These are phyloP conservation scores for Drosophila bifasciata DNA, from an alignment of 1,140 invertebrate genomes.

Conservation along the genomic window DNA sequence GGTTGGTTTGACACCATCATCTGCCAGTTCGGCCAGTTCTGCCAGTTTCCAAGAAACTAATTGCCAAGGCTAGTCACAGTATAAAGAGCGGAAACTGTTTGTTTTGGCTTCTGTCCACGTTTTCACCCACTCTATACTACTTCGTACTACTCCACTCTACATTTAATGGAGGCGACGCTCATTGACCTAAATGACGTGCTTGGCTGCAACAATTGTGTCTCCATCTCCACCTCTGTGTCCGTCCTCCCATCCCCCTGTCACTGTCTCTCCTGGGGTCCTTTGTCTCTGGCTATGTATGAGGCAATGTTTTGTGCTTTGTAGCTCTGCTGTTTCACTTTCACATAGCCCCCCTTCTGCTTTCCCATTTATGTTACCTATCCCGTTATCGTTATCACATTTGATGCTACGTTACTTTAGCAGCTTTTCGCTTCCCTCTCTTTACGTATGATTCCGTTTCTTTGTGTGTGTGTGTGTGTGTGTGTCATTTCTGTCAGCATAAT, in stretches of 20 bases:
- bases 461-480: constrained; percentile 35
- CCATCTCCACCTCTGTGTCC: background rate
- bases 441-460: background rate
- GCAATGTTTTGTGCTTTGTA: constrained; percentile 29
- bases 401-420: constrained; percentile 56
- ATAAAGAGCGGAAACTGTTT: constrained; percentile 32
- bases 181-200: constrained; percentile 80
- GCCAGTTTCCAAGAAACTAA: constrained; percentile 35
- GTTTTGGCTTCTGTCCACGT: constrained; percentile 40
- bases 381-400: constrained; percentile 71
- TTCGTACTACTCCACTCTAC: no score
- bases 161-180: constrained; percentile 34
- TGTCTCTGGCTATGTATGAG: constrained; percentile 54
- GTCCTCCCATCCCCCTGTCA: background rate
- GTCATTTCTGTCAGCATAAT: constrained; percentile 72
- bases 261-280: constrained; percentile 8
- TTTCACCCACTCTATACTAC: background rate
- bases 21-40: no score
- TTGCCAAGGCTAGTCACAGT: constrained; percentile 33
- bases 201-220: constrained; percentile 37
- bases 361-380: constrained; percentile 2
- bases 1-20: background rate
- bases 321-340: no score
- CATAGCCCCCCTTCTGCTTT: no score
- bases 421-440: background rate